Evolutionary conservation across 1,140 invertebrate genomes (phyloP).

Genomic region (Polypedilum vanderplanki): DNA sequence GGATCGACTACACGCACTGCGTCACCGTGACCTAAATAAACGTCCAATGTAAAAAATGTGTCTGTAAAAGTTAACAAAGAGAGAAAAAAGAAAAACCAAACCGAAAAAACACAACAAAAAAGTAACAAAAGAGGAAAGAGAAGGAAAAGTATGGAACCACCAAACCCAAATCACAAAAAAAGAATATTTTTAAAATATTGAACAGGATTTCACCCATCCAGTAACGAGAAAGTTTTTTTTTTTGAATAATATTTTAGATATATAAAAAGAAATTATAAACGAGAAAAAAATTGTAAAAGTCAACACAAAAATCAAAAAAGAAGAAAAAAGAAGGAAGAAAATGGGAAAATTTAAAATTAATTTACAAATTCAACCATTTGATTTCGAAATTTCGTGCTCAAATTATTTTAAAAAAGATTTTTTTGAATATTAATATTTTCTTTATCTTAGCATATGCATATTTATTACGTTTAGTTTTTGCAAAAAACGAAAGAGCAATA

Average conservation of each 20-base stretch:
- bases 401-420: neutral
- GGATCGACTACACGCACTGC: conserved; percentile 40
- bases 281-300: neutral
- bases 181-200: neutral
- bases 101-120: conserved; percentile 3
- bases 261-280: neutral
- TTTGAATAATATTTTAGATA: neutral
- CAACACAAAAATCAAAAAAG: conserved; percentile 12
- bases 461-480: neutral
- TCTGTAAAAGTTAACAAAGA: conserved; percentile 29
- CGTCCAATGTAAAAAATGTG: conserved; percentile 31
- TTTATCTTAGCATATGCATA: neutral
- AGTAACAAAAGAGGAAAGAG: neutral
- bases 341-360: conserved; percentile 26
- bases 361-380: conserved; percentile 28
- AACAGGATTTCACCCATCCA: neutral
- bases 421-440: too few species aligned
- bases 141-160: neutral
- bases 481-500: neutral
- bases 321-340: neutral
- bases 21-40: conserved; percentile 47
- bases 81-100: conserved; percentile 2
- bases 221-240: neutral
- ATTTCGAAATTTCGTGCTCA: conserved; percentile 29
- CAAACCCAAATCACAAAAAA: neutral